phyloP scores from a whole-genome alignment of 1,140 invertebrate species.

The Nasonia giraulti region DNA sequence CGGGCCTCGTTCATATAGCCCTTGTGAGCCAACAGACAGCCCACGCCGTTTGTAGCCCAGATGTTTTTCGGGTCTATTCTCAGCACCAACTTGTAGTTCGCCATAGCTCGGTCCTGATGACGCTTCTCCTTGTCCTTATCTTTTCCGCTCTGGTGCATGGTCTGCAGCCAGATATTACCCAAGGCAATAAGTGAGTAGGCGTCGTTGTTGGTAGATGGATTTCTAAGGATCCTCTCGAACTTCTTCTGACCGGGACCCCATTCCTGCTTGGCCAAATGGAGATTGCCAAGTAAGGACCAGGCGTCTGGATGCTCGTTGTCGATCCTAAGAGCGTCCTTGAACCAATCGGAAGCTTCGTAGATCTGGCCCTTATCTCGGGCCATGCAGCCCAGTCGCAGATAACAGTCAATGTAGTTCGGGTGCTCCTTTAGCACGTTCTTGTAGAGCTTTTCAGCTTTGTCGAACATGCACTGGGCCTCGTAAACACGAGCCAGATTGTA shows the following conservation, averaged over 20 bases:
- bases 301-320: conserved; percentile 98
- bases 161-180: conserved; percentile 99
- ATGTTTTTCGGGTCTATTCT: conserved; percentile 96
- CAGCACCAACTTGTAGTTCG: conserved; percentile 93
- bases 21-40: conserved; percentile 94
- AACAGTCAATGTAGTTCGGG: conserved; percentile 99
- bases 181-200: conserved; percentile 97
- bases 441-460: conserved; percentile 96
- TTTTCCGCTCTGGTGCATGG: conserved; percentile 92
- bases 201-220: conserved; percentile 89
- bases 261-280: conserved; percentile 98
- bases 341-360: conserved; percentile 99
- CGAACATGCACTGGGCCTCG: conserved; percentile 94
- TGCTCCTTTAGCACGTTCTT: conserved; percentile 97
- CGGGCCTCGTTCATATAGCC: conserved; percentile 96
- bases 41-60: conserved; percentile 99
- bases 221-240: conserved; percentile 97
- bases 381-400: conserved; percentile 95
- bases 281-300: conserved; percentile 96
- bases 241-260: conserved; percentile 99
- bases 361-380: conserved; percentile 98
- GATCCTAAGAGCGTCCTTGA: conserved; percentile 96
- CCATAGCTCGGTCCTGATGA: conserved; percentile 95
- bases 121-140: conserved; percentile 96
- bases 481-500: conserved; percentile 97